These are phyloP conservation scores for Danio choprae DNA, from an alignment of 2,797 vertebrate genomes.

Conservation along the genomic window DNA sequence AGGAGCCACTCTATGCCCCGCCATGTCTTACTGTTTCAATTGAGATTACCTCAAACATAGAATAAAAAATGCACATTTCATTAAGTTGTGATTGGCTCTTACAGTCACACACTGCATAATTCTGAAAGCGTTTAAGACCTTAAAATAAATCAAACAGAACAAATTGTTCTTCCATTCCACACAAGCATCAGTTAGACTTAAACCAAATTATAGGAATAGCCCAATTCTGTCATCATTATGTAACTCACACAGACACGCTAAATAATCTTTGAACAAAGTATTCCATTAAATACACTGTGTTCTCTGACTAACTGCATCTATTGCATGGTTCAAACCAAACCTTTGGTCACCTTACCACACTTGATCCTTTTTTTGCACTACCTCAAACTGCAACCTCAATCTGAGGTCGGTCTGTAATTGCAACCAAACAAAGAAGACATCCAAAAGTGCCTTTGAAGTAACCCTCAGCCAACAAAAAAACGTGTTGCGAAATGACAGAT, in stretches of 20 bases:
- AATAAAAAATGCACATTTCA: too few species aligned
- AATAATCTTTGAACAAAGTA: not conserved
- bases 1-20: too few species aligned
- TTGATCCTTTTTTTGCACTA: not conserved
- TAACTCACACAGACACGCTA: not conserved
- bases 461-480: not conserved
- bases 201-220: not conserved
- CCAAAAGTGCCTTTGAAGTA: not conserved
- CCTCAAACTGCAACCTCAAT: not conserved
- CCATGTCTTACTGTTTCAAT: too few species aligned
- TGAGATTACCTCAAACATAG: too few species aligned
- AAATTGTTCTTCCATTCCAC: constrained; percentile 1
- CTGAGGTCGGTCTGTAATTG: constrained; percentile 7
- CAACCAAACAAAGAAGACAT: not conserved
- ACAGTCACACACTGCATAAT: not conserved
- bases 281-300: not conserved
- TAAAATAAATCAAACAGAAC: not conserved
- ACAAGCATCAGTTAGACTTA: not conserved
- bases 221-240: not conserved
- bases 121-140: not conserved
- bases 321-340: not conserved
- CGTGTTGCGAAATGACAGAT: not conserved
- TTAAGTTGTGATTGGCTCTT: not conserved
- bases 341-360: not conserved
- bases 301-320: not conserved